Conservation (phyloP, 2,113 vertebrate genomes). For the Nesospiza acunhae region DNA sequence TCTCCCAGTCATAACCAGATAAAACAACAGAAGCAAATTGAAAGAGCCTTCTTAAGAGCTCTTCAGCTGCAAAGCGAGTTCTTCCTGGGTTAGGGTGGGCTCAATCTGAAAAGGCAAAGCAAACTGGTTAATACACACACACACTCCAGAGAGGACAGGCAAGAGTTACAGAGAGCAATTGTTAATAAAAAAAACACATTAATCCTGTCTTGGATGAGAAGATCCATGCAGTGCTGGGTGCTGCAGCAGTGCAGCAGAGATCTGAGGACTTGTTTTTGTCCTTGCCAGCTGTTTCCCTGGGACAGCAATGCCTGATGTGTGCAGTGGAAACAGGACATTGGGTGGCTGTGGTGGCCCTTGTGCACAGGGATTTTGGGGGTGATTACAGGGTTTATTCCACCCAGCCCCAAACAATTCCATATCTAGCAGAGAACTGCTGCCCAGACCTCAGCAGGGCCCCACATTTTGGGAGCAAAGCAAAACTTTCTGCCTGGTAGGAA, state of each 20-base stretch:
- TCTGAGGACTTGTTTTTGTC: neutral
- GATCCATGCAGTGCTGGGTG: constrained; percentile 45
- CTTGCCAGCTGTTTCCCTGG: neutral
- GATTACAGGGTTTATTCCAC: neutral
- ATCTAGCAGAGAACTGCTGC: neutral
- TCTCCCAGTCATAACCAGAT: constrained; percentile 69
- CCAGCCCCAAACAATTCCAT: neutral
- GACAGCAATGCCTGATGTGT: neutral
- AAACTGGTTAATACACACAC: constrained; percentile 91
- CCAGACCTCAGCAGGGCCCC: neutral
- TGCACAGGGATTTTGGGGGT: neutral
- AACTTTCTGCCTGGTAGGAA: neutral
- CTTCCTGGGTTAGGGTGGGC: constrained; percentile 82
- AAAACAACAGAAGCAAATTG: constrained; percentile 74
- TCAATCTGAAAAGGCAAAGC: constrained; percentile 98
- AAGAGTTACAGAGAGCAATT: constrained; percentile 67
- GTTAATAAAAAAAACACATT: constrained; percentile 72
- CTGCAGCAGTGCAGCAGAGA: neutral
- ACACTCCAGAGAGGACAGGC: constrained; percentile 74
- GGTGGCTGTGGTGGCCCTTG: neutral
- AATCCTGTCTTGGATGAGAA: constrained; percentile 16
- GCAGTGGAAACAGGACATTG: neutral
- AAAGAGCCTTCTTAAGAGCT: constrained; percentile 78
- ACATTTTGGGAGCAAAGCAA: neutral
- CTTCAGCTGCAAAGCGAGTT: constrained; percentile 79